Percentiles rank a stretch among this genome's conserved stretches.
phyloP scores from a whole-genome alignment of 53 echinoderm and acorn worm genomes.

The Echinometra lucunter region DNA sequence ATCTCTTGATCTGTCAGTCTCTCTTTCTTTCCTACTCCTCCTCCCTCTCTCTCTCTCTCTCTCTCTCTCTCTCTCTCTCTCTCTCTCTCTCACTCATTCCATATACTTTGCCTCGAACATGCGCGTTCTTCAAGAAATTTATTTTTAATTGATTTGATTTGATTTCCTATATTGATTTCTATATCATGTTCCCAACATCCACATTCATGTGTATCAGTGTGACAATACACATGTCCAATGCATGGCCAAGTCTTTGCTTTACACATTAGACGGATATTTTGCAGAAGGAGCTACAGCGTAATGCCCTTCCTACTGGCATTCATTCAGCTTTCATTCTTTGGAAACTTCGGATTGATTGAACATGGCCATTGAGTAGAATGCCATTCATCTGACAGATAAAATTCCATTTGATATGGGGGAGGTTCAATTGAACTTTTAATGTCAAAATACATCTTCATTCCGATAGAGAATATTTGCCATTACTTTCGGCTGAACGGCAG shows the following conservation, averaged over 20 bases:
- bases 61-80: constrained; percentile 2
- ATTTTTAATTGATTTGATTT: no score
- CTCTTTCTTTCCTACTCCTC: not conserved
- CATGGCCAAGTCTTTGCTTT: no score
- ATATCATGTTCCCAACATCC: no score
- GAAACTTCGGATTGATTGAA: not conserved
- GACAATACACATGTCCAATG: no score
- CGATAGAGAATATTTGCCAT: not conserved
- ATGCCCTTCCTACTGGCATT: not conserved
- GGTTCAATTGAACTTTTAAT: not conserved
- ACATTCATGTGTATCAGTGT: no score
- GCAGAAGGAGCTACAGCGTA: not conserved
- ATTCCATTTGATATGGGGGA: not conserved
- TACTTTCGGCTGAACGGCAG: not conserved
- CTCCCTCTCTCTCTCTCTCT: not conserved
- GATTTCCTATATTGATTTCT: not conserved
- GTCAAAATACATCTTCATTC: not conserved
- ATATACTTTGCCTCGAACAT: no score
- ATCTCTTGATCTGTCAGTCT: not conserved
- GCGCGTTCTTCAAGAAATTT: no score
- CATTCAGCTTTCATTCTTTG: not conserved
- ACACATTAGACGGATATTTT: not conserved
- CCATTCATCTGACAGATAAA: not conserved
- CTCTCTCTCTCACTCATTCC: constrained; percentile 18
- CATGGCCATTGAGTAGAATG: not conserved